Evolutionary conservation across 2,797 vertebrate species (phyloP), one percentile per base, ranked within the genome.

Genomic region (Gallirallus australis): DNA sequence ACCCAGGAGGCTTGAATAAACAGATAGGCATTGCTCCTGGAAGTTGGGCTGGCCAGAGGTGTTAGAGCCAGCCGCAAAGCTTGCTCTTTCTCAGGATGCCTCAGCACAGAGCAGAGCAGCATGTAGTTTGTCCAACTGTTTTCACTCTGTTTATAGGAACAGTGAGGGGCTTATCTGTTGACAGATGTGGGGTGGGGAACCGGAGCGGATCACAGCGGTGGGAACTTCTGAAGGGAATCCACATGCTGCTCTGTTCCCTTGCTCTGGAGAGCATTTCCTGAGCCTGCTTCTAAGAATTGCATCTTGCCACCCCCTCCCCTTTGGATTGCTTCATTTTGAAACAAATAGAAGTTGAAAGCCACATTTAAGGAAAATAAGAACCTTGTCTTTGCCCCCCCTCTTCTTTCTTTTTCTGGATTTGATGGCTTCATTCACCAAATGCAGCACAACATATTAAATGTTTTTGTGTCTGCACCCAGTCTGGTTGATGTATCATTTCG

Each of bases 301-400:
- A 9, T 60, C 15, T 15, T 11, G 7, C 6, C 9, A 37, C 15
- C 15, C 42, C 5, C 4, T 15, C 5, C 3, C 3, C 3, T 13
- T 82, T 27, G 54, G 25, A 7, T 64, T 50, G 33, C 42, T 85
- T 91, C 47, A 12, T 59, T 85, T 70, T 31, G 56, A 70, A 79
- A 20, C n/a, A 76, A 82, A 85, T 47, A 31, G 37, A 42, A 66
- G 30, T 54, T 85, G 85, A 93, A 93, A 89, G 54, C 78, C 75
- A 85, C 81, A 20, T 82, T 88, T 73, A 47, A 91, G n/a, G 56
- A 70, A 70, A 94, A 48, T 69, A 54, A 78, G 66, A 90, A 76
- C 28, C 23, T 30, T 57, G 70, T 24, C 24, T 50, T 25, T 47
- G 47, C 24, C 24, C 24, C 6, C 5, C 6, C 1, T 1, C 8